phyloP scores from a whole-genome alignment of 2,888 invertebrate genomes.

The Trichopoda pennipes region DNA sequence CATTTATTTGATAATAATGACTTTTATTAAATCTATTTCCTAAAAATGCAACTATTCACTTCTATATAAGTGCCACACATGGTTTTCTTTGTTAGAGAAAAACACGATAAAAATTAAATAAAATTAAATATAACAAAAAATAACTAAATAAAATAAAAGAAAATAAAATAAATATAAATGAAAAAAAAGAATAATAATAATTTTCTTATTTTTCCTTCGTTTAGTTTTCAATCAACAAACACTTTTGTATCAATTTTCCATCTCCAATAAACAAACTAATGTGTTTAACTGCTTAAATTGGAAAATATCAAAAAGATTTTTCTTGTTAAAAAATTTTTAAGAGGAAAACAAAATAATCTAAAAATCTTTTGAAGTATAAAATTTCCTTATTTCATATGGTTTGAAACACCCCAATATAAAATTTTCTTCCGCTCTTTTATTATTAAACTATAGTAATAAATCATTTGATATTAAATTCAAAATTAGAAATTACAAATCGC shows the following conservation, averaged over 20 bases:
- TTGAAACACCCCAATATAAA: neutral
- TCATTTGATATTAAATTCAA: constrained; percentile 59
- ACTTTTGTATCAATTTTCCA: constrained; percentile 42
- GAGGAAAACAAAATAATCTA: constrained; percentile 34
- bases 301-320: constrained; percentile 51
- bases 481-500: constrained; percentile 27
- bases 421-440: constrained; percentile 4
- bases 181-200: constrained; percentile 1
- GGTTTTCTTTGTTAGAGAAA: too few species aligned
- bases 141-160: too few species aligned
- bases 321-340: neutral
- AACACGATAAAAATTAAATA: too few species aligned
- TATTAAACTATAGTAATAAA: constrained; percentile 35
- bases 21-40: too few species aligned
- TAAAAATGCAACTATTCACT: too few species aligned
- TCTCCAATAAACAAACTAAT: constrained; percentile 57
- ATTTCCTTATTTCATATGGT: neutral
- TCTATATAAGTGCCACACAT: too few species aligned
- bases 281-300: constrained; percentile 45
- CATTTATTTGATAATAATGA: too few species aligned
- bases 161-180: too few species aligned
- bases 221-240: constrained; percentile 76
- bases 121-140: too few species aligned
- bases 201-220: constrained; percentile 34
- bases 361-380: constrained; percentile 6